Evolutionary conservation across 2,888 invertebrate genomes (phyloP).

Genomic region (Perdita meconis): DNA sequence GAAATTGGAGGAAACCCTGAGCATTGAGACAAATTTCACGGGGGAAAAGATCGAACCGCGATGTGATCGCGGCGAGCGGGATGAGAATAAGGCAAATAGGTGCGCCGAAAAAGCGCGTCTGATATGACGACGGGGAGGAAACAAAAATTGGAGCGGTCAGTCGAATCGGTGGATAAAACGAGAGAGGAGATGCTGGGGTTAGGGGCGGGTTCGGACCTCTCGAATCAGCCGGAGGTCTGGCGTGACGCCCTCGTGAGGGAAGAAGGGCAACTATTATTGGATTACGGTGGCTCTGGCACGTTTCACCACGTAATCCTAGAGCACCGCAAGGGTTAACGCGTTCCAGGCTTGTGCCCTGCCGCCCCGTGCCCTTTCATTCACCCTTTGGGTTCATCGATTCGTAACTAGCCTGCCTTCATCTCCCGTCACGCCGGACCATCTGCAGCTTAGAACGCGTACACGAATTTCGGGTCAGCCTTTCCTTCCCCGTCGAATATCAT

Average conservation of each 20-base stretch:
- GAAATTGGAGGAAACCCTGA: neutral
- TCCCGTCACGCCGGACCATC: constrained; percentile 27
- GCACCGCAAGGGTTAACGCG: constrained; percentile 59
- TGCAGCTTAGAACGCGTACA: constrained; percentile 46
- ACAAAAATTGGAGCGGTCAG: constrained; percentile 31
- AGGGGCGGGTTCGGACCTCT: constrained; percentile 10
- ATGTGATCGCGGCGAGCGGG: neutral
- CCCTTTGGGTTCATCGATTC: constrained; percentile 42
- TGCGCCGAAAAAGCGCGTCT: neutral
- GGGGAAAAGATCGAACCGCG: neutral
- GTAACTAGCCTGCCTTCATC: constrained; percentile 6
- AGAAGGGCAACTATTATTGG: constrained; percentile 64
- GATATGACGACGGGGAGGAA: constrained; percentile 1
- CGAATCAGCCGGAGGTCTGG: constrained; percentile 53
- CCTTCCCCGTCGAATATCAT: constrained; percentile 39
- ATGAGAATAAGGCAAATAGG: constrained; percentile 3
- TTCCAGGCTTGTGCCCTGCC: constrained; percentile 41
- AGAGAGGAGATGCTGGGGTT: neutral
- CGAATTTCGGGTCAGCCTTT: constrained; percentile 41
- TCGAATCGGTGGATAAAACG: too few species aligned
- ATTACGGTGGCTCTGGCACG: constrained; percentile 67
- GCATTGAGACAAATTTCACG: neutral
- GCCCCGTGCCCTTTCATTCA: constrained; percentile 56
- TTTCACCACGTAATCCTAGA: constrained; percentile 69
- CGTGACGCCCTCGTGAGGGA: constrained; percentile 43